Conservation (phyloP, 1,140 invertebrate genomes). For the Coelopa frigida region DNA sequence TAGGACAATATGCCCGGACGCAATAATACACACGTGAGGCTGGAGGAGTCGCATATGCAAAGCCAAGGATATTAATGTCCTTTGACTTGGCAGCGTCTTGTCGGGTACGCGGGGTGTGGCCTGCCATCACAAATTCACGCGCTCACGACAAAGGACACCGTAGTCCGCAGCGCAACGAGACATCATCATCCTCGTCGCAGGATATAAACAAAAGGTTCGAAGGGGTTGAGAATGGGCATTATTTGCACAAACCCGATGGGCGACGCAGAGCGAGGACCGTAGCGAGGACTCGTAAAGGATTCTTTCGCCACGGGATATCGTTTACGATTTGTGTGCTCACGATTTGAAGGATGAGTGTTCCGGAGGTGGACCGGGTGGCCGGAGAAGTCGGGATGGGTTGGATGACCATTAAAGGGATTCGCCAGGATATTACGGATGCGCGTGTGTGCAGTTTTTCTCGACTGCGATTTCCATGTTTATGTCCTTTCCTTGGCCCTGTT, state of each 20-base stretch:
- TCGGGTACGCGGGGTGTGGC: not conserved
- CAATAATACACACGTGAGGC: not conserved
- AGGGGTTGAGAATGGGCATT: conserved; percentile 5
- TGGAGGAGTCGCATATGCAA: not conserved
- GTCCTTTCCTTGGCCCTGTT: conserved; percentile 2
- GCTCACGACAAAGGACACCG: not conserved
- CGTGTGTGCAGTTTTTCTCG: conserved; percentile 12
- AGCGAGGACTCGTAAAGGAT: conserved; percentile 24
- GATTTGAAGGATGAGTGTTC: conserved; percentile 3
- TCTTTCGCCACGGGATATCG: conserved; percentile 45
- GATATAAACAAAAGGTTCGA: conserved; percentile 5
- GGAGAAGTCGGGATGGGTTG: conserved; percentile 1
- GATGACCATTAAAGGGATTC: conserved; percentile 31
- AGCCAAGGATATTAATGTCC: conserved; percentile 12
- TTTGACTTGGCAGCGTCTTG: not conserved
- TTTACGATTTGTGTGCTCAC: conserved; percentile 24
- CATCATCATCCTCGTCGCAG: not conserved
- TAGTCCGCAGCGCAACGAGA: not conserved
- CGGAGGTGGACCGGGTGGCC: not conserved
- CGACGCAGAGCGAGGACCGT: not conserved
- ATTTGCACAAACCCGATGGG: conserved; percentile 13
- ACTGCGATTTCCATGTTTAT: not conserved
- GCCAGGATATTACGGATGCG: conserved; percentile 16
- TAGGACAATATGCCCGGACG: conserved; percentile 23
- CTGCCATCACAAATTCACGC: not conserved